These are phyloP conservation scores for Trissolcus brochymenae DNA, from an alignment of 2,888 invertebrate species.

Conservation along the genomic window DNA sequence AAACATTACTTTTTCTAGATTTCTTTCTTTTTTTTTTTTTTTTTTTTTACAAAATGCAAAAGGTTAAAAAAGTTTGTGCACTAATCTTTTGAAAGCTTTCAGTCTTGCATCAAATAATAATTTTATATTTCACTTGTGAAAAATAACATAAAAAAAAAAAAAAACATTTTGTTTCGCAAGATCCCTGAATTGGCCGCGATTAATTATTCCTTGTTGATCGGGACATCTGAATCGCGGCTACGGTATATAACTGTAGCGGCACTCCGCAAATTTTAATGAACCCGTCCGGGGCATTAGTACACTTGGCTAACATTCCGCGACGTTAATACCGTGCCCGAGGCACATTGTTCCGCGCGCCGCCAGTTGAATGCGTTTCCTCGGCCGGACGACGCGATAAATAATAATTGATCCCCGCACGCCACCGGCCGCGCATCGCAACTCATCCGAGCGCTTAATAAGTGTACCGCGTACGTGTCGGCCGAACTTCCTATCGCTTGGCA, in stretches of 20 bases:
- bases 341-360: constrained; percentile 17
- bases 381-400: constrained; percentile 17
- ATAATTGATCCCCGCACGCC: constrained; percentile 43
- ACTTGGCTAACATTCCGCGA: constrained; percentile 26
- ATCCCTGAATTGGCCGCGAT: constrained; percentile 27
- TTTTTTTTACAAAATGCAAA: constrained; percentile 30
- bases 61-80: constrained; percentile 23
- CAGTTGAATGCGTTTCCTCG: constrained; percentile 17
- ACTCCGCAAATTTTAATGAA: constrained; percentile 37
- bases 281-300: constrained; percentile 22
- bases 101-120: constrained; percentile 29
- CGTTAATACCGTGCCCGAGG: constrained; percentile 14
- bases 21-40: constrained; percentile 3
- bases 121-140: constrained; percentile 1
- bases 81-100: constrained; percentile 42
- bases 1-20: neutral
- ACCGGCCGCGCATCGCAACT: constrained; percentile 34
- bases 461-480: constrained; percentile 38
- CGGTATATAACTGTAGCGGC: constrained; percentile 9
- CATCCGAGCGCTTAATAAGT: constrained; percentile 61
- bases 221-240: constrained; percentile 22
- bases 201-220: constrained; percentile 35
- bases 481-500: constrained; percentile 54
- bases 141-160: too few species aligned
- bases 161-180: too few species aligned